Evolutionary conservation across 2,797 vertebrate genomes (phyloP), one percentile per base, ranked within the genome.

Genomic region (Xyrichtys novacula): DNA sequence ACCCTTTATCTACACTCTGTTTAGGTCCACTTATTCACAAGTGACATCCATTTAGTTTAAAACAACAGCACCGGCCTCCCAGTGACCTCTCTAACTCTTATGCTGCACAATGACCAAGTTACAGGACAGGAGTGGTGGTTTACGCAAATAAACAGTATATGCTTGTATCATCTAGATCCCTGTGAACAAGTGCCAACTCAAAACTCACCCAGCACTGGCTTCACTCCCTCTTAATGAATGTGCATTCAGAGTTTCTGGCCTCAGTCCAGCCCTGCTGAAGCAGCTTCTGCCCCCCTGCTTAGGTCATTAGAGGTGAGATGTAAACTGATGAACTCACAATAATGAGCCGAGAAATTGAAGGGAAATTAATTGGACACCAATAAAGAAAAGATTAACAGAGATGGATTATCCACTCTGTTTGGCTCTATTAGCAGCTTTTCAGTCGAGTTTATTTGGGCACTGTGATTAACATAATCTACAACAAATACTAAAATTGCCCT

Each of bases 331-430:
- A 74, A 73, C 72, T 71, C 76, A 74, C 47, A 74, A 65, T 78
- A 87, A 88, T 81, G 76, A 76, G 68, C 65, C 60, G 28, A 75
- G 74, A 77, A 85, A 86, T 90, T 53, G 84, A 85, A 71, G 26
- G 64, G 68, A 76, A 84, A 82, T 85, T 74, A 86, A 88, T 85
- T 83, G 76, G 76, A 76, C 58, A 44, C 58, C 65, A 79, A 72
- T 81, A 80, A 81, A 65, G 62, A 74, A 68, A 69, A 74, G 73
- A 87, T 85, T 74, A 87, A 78, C 76, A 59, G 28, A 70, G 67
- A 86, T 77, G 72, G 74, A 83, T 86, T 67, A 78, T 71, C 59
- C 53, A 36, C 60, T 75, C 47, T 55, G 34, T 67, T 65, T 76
- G 55, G 65, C 64, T 73, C 60, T 60, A 84, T 62, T 42, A 71